Evolutionary conservation across 2,113 vertebrate genomes (phyloP).

Genomic region (Sphyrna mokarran): DNA sequence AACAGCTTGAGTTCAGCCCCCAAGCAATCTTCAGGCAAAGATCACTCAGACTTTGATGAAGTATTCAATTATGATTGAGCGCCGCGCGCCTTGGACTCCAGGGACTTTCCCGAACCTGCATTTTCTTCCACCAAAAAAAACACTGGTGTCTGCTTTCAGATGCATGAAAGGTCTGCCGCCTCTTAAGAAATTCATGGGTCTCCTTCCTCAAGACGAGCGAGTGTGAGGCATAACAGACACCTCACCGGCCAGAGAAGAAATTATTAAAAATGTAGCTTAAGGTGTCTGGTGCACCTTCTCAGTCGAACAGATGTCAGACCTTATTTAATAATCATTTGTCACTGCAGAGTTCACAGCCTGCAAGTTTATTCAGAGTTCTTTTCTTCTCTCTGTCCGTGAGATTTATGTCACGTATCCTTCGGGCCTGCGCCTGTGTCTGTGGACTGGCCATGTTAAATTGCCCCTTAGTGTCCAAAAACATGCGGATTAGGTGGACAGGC

Average conservation of each 20-base stretch:
- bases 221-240: neutral
- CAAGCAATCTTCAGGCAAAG: constrained; percentile 29
- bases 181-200: neutral
- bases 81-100: neutral
- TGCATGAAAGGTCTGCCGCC: neutral
- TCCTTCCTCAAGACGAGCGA: neutral
- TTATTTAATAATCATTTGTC: constrained; percentile 1
- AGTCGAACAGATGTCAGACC: neutral
- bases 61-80: constrained; percentile 27
- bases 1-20: constrained; percentile 21
- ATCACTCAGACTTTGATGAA: constrained; percentile 18
- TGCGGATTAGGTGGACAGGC: no score
- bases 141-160: constrained; percentile 1
- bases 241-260: neutral
- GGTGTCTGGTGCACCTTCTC: neutral
- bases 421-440: neutral
- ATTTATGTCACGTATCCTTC: neutral
- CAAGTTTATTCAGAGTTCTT: neutral
- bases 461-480: no score
- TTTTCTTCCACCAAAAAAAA: neutral
- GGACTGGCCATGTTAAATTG: neutral
- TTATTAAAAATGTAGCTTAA: constrained; percentile 29
- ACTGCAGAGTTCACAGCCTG: neutral
- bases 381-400: neutral
- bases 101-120: neutral